Evolutionary conservation across 2,888 invertebrate genomes (phyloP), one percentile per base, ranked within the genome.

Genomic region (Dynastes tityus): DNA sequence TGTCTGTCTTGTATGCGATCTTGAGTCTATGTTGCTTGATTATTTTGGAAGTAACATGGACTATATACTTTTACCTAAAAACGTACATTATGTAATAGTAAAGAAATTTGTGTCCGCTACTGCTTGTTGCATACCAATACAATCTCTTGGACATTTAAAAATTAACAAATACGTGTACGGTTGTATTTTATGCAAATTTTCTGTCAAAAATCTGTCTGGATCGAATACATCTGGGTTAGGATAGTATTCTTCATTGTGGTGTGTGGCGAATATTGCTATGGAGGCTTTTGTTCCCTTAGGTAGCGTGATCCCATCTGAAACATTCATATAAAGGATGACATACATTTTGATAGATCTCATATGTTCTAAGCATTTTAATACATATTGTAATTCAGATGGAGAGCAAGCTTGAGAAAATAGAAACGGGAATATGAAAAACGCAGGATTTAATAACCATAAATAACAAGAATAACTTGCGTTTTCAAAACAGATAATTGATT

Each of bases 191-290:
- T 49, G 29, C 27, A 16, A 6, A 53, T 76, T 79, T 27, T 75
- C 79, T 1, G 71, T 64, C 11, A 76, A 49, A 64, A 79, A 76
- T 51, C 79, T 45, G 4, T 79, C 79, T 16, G 79, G 76, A 51
- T 76, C 67, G 29, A 76, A 76, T n/a, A 27, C 22, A 13, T 76
- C 27, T 3, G 76, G 71, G 22, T 76, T 63, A 29, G 65, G 45
- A 45, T 27, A 76, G 29, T 70, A 64, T 22, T 76, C 45, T 27
- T 79, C 71, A 32, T 51, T 53, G 11, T 71, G 51, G 13, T 79
- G 79, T 11, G 64, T 29, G 0, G 76, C 79, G 13, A 22, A 51
- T 29, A 65, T 32, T 13, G 49, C n/a, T 51, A 79, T 53, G n/a
- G 68, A 45, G 2, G 71, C 51, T 37, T 65, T 45, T 11, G 61